Base-by-base conservation (phyloP, 2,888 invertebrate species). In the Caenorhabditis sinica region DNA sequence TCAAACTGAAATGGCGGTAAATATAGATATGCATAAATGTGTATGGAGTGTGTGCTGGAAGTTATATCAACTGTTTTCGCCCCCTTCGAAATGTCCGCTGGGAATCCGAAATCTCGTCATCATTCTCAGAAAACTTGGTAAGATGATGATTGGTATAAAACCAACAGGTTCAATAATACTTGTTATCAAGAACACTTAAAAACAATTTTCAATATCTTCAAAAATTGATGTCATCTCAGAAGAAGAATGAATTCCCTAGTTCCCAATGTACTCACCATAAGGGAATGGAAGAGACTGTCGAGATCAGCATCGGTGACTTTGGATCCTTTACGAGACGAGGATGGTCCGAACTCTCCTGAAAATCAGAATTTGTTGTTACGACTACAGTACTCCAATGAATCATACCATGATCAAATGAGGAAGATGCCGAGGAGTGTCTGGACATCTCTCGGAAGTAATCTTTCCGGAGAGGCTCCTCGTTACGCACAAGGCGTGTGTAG, bases 361-460 rank as follows among this genome's bases (percentile, higher is more conserved):
- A 33, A n/a, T 25, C 1, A 40, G 36, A 9, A 36, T 17, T 8
- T 2, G 9, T n/a, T 49, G 5, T 17, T n/a, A 15, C 13, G 8
- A 11, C 4, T 28, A 28, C 25, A 1, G 25, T 33, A 28, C 66
- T 53, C 13, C 20, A 9, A 2, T 13, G 4, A 17, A n/a, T n/a
- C 4, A 2, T 23, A 82, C 82, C 82, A 36, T 75, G 63, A 53
- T 82, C 82, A 30, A 82, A 82, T 13, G 73, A 74, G 20, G 82
- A 82, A 1, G 69, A 69, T 33, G 69, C 63, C 36, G 75, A 69
- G 23, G 82, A 82, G 53, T 79, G 71, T 45, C 65, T 71, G 43
- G 74, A 75, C 82, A 82, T 82, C n/a, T 69, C 75, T 33, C 68
- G 61, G 81, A 81, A 81, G 36, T 63, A 82, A 51, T 82, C 69